A percentile compares a stretch with the other conserved stretches of the same genome.
Conservation (phyloP, 1,140 invertebrate species). For the Argopecten irradians region DNA sequence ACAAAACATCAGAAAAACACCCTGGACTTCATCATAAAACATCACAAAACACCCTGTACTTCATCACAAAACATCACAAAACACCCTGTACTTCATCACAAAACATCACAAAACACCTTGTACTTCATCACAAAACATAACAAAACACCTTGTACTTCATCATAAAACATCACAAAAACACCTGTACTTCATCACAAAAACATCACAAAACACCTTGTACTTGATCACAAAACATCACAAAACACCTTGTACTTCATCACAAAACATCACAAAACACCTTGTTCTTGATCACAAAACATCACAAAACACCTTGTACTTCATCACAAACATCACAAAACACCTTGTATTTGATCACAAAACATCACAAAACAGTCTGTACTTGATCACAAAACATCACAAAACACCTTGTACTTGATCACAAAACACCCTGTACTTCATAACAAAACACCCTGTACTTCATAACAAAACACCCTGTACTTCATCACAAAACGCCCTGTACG, state of each 20-base stretch:
- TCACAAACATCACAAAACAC: neutral
- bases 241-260: no score
- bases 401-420: neutral
- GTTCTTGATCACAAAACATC: neutral
- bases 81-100: neutral
- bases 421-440: neutral
- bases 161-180: neutral
- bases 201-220: no score
- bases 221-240: neutral
- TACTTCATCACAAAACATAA: neutral
- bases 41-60: no score
- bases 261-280: neutral
- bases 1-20: no score
- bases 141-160: neutral
- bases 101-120: neutral
- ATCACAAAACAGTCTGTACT: neutral
- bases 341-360: neutral
- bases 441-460: neutral
- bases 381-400: neutral
- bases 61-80: neutral
- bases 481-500: neutral
- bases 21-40: no score
- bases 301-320: neutral
- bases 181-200: neutral
- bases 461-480: neutral